Evolutionary conservation across 2,888 invertebrate genomes (phyloP).

Genomic region (Gisinianus flammeolus): DNA sequence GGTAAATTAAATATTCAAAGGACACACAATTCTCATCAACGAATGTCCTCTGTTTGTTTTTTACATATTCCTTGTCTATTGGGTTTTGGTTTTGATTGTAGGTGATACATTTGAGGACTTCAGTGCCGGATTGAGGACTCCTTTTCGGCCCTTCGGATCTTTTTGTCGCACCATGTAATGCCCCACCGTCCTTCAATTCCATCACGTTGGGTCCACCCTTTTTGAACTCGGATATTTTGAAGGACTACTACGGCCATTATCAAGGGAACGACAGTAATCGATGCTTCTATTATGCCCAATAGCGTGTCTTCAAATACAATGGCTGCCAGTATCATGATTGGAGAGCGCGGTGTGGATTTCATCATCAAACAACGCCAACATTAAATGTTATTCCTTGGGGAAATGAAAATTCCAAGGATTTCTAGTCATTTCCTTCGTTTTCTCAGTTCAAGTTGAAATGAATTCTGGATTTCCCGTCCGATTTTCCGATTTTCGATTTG

Average conservation of each 20-base stretch:
- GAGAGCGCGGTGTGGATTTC: not conserved
- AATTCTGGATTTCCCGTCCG: no score
- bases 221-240: not conserved
- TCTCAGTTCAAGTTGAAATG: no score
- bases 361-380: not conserved
- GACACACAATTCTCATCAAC: not conserved
- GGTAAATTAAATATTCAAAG: not conserved
- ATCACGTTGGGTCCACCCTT: not conserved
- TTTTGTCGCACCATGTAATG: not conserved
- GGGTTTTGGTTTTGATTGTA: no score
- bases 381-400: no score
- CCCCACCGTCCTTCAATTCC: not conserved
- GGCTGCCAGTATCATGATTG: constrained; percentile 9
- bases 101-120: no score
- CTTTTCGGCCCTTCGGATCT: not conserved
- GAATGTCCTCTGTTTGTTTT: not conserved
- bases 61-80: not conserved
- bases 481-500: no score
- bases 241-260: not conserved
- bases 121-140: not conserved
- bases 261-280: not conserved
- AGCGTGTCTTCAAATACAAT: not conserved
- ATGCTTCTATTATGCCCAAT: not conserved
- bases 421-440: no score
- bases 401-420: no score